phyloP scores from a whole-genome alignment of 2,797 vertebrate species.

The Nyctibius grandis region DNA sequence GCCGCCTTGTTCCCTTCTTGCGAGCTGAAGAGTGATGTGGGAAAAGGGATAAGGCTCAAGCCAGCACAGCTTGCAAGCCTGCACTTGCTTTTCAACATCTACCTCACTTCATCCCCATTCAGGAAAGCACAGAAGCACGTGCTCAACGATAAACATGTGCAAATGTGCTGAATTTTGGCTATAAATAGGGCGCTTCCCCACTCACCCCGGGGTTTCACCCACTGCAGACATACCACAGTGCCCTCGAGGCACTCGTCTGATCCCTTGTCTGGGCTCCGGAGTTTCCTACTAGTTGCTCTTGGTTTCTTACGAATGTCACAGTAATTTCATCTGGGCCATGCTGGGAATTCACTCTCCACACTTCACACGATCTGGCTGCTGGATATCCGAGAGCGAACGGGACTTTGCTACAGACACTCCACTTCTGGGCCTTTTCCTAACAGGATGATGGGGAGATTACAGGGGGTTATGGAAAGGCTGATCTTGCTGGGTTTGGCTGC shows the following conservation, averaged over 20 bases:
- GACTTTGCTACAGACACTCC: background rate
- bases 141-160: conserved; percentile 27
- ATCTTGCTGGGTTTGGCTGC: conserved; percentile 30
- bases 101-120: conserved; percentile 20
- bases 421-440: conserved; percentile 15
- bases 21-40: background rate
- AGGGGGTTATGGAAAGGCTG: conserved; percentile 34
- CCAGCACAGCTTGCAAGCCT: conserved; percentile 16
- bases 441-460: conserved; percentile 54
- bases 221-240: background rate
- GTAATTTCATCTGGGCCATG: background rate
- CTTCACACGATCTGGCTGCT: conserved; percentile 36
- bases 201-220: conserved; percentile 5
- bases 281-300: background rate
- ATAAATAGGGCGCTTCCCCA: conserved; percentile 33
- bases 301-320: conserved; percentile 8
- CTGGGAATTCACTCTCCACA: conserved; percentile 25
- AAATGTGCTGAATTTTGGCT: conserved; percentile 36
- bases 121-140: conserved; percentile 7
- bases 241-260: conserved; percentile 1
- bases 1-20: background rate
- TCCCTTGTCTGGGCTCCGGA: background rate
- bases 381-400: background rate
- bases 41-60: conserved; percentile 7
- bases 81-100: conserved; percentile 12